phyloP scores from a whole-genome alignment of 2,888 invertebrate species.

The Cordilura impudica region DNA sequence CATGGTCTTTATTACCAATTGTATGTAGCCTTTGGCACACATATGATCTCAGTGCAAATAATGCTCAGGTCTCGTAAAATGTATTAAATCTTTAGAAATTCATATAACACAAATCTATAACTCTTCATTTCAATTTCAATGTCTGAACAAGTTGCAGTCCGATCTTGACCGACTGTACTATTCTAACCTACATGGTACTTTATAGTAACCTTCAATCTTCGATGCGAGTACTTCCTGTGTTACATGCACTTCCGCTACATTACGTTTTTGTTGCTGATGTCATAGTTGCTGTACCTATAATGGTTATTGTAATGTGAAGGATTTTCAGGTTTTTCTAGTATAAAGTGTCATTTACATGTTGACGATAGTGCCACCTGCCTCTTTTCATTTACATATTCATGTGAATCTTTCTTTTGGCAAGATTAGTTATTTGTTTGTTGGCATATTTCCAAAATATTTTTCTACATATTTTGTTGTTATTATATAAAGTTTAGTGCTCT shows the following conservation, averaged over 20 bases:
- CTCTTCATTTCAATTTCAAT: no score
- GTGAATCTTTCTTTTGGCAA: conserved; percentile 17
- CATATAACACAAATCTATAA: no score
- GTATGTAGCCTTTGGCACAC: no score
- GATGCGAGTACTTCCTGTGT: conserved; percentile 40
- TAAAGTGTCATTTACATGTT: background rate
- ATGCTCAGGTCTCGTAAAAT: no score
- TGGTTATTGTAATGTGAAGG: background rate
- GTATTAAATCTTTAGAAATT: no score
- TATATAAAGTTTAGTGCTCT: background rate
- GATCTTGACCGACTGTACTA: background rate
- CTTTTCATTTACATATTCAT: background rate
- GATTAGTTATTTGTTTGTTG: conserved; percentile 38
- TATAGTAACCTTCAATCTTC: conserved; percentile 47
- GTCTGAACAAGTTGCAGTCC: no score
- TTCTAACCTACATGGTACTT: conserved; percentile 3
- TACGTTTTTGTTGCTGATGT: conserved; percentile 20
- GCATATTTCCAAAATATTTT: conserved; percentile 26
- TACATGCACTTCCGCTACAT: conserved; percentile 44
- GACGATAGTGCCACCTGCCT: background rate
- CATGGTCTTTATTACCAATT: no score
- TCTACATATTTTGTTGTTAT: background rate
- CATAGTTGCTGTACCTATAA: background rate
- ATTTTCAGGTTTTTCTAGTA: background rate
- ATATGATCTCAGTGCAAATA: no score